Base-by-base conservation (phyloP, 1,140 invertebrate species). In the Drosophila athabasca region DNA sequence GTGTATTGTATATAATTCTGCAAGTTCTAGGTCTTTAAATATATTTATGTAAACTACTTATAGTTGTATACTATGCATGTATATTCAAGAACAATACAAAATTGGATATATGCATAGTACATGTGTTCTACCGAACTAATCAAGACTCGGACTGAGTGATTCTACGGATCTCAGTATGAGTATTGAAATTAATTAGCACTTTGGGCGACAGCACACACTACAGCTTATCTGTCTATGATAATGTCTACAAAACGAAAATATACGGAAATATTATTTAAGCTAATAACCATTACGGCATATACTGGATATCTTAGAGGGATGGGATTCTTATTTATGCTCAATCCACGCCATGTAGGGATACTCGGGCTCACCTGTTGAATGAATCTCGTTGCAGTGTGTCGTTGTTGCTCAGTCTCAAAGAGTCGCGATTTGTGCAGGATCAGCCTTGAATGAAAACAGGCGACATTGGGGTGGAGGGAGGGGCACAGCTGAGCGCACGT, bases 401-500 rank as follows among this genome's bases (percentile, higher is more conserved):
- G 61, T 31, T 45, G 19, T 54, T 26, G 4, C n/a, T 17, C 52
- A 66, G 46, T 52, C 52, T 49, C 46, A 39, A 39, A 39, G 35
- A 5, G 35, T 39, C 35, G 11, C 11, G 11, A 5, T 29, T 8
- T 11, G 26, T 39, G 48, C 61, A 69, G 82, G 83, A 72, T 39
- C 29, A 39, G 46, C 44, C 54, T 64, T 64, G 70, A 84, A 79
- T 84, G 79, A 84, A 69, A 84, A 85, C 81, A 84, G 78, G 79
- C 68, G 57, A 76, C 80, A 81, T 78, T 82, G 65, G 60, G 60
- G 64, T 51, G 61, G 54, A 19, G 17, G 17, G 17, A 19, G 61
- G 65, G 61, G 70, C 65, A 77, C 81, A 85, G 82, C 82, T 85
- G 82, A 82, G 66, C 74, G 83, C 70, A 70, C 67, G 62, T 83